Evolutionary conservation across 2,888 invertebrate species (phyloP), one percentile per base, ranked within the genome.

Genomic region (Trichopoda pennipes): DNA sequence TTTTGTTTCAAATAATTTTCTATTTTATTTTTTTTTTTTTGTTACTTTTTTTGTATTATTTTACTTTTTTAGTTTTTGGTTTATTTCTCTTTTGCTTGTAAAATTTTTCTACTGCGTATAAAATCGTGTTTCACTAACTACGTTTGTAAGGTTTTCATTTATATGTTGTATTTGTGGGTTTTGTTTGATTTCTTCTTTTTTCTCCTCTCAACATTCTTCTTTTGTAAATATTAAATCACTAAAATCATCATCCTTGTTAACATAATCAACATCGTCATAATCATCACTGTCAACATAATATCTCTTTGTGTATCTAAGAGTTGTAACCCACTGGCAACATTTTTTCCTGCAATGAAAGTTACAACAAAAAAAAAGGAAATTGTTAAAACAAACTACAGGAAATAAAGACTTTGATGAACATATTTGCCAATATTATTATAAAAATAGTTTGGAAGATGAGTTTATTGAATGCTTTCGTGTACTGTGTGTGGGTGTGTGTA

Each of bases 301-400:
- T 61, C 47, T 23, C 1, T 58, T 19, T 42, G 14, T 47, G 21
- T 72, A 61, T 63, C 42, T 75, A 70, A 12, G 51, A 58, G 47
- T 56, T 56, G 23, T 53, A 60, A 35, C 60, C 79, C 51, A 17
- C 51, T 49, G 79, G 79, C 79, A 82, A 68, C 49, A 61, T 72
- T 56, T 21, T 51, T 82, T 79, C 79, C 82, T 82, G 82, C 66
- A 82, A 79, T 76, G 61, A 76, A 61, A 66, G 14, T 63, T 47
- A 64, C n/a, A n/a, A n/a, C n/a, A n/a, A n/a, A 38, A 63, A 51
- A 70, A 60, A 64, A 74, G 81, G 74, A 81, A 81, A 78, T 78
- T 74, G 53, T 78, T 81, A 66, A 72, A 63, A 80, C 38, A 78
- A 78, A 72, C 28, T 60, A 61, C 73, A 69, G 73, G 60, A 80